Conservation (phyloP, 2,888 invertebrate genomes). For the Perdita meconis region DNA sequence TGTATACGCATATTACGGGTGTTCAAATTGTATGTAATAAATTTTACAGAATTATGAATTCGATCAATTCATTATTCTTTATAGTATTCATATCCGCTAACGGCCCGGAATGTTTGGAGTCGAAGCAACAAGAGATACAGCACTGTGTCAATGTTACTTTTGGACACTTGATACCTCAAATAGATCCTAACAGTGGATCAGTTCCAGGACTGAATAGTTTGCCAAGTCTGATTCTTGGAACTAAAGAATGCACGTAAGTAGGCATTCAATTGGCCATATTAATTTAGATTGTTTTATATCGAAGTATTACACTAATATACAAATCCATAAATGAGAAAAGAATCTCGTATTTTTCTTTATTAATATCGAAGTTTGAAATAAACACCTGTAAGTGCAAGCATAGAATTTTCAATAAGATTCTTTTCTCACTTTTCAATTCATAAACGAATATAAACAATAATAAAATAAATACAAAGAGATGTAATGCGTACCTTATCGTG, state of each 20-base stretch:
- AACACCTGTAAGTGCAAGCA: too few species aligned
- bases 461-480: neutral
- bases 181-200: conserved; percentile 52
- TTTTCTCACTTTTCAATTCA: too few species aligned
- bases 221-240: conserved; percentile 87
- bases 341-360: too few species aligned
- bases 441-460: too few species aligned
- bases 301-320: too few species aligned
- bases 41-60: neutral
- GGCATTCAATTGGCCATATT: neutral
- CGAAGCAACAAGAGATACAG: conserved; percentile 87
- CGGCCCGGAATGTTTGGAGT: conserved; percentile 90
- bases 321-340: too few species aligned
- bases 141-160: conserved; percentile 88
- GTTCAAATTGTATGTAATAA: too few species aligned
- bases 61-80: conserved; percentile 71
- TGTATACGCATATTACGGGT: conserved; percentile 78
- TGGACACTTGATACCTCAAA: conserved; percentile 85
- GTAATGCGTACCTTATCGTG: neutral
- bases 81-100: conserved; percentile 92
- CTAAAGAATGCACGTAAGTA: conserved; percentile 86
- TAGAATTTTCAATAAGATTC: too few species aligned
- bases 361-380: too few species aligned
- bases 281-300: neutral
- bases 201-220: conserved; percentile 75